Evolutionary conservation across 1,140 invertebrate genomes (phyloP).

Genomic region (Cydia pomonella): DNA sequence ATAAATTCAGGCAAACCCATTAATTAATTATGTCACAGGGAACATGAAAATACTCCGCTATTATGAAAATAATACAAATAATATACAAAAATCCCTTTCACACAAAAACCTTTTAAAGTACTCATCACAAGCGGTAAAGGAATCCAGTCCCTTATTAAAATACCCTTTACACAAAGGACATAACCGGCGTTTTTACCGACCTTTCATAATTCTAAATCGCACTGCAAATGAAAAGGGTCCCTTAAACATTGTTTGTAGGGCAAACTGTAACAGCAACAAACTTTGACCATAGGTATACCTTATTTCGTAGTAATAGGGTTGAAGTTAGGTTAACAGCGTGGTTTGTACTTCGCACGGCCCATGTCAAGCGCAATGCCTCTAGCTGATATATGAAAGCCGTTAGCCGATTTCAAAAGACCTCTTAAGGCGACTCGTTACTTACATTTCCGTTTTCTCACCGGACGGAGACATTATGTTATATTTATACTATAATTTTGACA

Average conservation of each 20-base stretch:
- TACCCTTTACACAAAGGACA: conserved; percentile 9
- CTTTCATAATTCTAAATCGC: conserved; percentile 42
- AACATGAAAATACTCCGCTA: not conserved
- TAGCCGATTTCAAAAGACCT: conserved; percentile 19
- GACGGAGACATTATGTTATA: not conserved
- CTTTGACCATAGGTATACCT: not conserved
- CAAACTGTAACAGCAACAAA: conserved; percentile 40
- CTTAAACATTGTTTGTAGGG: conserved; percentile 43
- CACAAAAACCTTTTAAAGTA: conserved; percentile 20
- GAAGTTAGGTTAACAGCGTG: not conserved
- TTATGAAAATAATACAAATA: conserved; percentile 7
- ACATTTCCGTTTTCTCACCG: not conserved
- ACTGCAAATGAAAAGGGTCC: conserved; percentile 41
- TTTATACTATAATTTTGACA: not conserved
- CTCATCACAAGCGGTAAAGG: conserved; percentile 10
- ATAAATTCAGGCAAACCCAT: not conserved
- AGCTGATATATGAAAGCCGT: conserved; percentile 51
- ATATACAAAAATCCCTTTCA: conserved; percentile 7
- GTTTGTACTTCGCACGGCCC: conserved; percentile 35
- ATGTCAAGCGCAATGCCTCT: conserved; percentile 55
- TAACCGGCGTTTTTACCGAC: conserved; percentile 44
- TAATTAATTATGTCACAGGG: not conserved
- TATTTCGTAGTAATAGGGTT: not conserved
- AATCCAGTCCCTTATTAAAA: conserved; percentile 24
- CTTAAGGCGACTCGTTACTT: not conserved